Conservation (phyloP, 2,888 invertebrate genomes). For the Ormia ochracea region DNA sequence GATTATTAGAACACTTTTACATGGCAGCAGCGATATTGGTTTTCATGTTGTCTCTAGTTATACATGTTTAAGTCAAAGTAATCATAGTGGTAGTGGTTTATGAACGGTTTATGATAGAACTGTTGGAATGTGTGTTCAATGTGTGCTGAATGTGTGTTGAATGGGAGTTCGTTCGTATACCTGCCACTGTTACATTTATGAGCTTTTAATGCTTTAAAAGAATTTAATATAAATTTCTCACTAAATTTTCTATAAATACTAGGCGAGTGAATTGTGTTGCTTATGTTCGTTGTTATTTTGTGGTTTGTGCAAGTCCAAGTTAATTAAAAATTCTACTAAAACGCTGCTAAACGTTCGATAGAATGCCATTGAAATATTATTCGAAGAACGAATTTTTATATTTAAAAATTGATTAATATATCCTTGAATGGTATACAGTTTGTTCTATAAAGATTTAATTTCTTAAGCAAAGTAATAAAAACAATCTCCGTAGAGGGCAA, state of each 20-base stretch:
- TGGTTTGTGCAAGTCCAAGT: neutral
- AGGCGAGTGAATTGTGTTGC: conserved; percentile 54
- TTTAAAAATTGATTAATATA: no score
- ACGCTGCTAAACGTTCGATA: no score
- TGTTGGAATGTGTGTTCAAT: neutral
- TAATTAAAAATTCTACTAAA: neutral
- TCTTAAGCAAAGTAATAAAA: no score
- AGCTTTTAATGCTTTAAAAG: neutral
- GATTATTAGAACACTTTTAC: conserved; percentile 63
- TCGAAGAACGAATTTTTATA: no score
- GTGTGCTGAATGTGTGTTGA: no score
- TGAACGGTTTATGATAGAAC: neutral
- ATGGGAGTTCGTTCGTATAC: neutral
- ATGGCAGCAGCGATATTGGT: conserved; percentile 38
- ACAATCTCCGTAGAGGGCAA: no score
- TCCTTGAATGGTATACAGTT: no score
- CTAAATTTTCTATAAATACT: conserved; percentile 32
- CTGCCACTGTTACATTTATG: conserved; percentile 3
- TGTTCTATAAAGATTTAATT: no score
- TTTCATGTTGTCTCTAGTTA: neutral
- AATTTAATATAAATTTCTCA: conserved; percentile 13
- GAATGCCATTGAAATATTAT: no score
- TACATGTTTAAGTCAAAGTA: neutral
- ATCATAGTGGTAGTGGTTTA: neutral
- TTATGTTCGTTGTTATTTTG: conserved; percentile 19